phyloP scores from a whole-genome alignment of 2,113 vertebrate species.

The Psammodynastes pulverulentus region DNA sequence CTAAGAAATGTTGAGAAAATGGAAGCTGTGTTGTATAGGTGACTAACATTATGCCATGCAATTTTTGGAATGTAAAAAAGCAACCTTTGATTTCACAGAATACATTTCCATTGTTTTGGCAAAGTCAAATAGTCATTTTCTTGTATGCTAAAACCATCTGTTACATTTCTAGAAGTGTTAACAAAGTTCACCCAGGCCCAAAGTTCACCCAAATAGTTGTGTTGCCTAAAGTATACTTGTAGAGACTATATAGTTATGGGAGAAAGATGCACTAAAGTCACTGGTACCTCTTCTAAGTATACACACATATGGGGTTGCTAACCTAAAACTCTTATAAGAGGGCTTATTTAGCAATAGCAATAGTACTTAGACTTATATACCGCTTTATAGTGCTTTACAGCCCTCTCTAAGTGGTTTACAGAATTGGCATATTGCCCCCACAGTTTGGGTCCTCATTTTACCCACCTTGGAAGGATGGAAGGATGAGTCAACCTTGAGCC shows the following conservation, averaged over 20 bases:
- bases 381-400: too few relatives aligned
- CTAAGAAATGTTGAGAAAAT: constrained; percentile 6
- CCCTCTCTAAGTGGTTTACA: too few relatives aligned
- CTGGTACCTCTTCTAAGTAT: not conserved
- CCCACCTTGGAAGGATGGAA: too few relatives aligned
- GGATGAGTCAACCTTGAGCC: too few relatives aligned
- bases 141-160: not conserved
- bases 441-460: too few relatives aligned
- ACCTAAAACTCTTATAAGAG: not conserved
- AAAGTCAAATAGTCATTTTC: not conserved
- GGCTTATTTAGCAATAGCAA: too few relatives aligned
- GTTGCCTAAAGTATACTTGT: not conserved
- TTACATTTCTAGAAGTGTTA: not conserved
- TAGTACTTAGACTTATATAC: too few relatives aligned
- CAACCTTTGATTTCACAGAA: not conserved
- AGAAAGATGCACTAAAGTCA: not conserved
- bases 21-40: not conserved
- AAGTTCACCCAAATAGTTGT: not conserved
- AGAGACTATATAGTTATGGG: not conserved
- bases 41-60: not conserved
- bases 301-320: not conserved
- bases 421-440: too few relatives aligned
- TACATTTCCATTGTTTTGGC: not conserved
- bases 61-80: not conserved
- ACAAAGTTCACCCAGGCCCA: not conserved